Conservation (phyloP, 2,888 invertebrate species). For the Desoria tigrina region DNA sequence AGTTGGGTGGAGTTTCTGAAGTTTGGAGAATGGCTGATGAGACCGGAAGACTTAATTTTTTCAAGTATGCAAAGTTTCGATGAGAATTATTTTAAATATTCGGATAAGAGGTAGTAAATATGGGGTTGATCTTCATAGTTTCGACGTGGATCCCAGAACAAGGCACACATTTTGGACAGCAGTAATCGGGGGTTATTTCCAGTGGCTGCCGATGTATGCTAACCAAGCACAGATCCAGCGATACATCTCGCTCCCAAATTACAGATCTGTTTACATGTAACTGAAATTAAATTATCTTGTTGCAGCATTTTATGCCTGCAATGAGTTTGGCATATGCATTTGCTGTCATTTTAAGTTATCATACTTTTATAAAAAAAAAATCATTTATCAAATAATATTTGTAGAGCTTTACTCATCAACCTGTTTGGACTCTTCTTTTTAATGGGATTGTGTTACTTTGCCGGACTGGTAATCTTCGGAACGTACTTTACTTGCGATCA, state of each 20-base stretch:
- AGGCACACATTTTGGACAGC: slow-evolving; percentile 51
- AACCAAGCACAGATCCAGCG: slow-evolving; percentile 53
- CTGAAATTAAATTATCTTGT: neutral
- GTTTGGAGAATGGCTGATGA: slow-evolving; percentile 40
- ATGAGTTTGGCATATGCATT: slow-evolving; percentile 14
- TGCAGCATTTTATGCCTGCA: slow-evolving; percentile 24
- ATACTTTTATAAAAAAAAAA: too few species aligned
- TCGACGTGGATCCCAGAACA: slow-evolving; percentile 47
- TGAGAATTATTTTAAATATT: neutral
- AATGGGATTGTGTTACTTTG: slow-evolving; percentile 49
- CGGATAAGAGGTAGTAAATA: too few species aligned
- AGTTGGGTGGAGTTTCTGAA: slow-evolving; percentile 42
- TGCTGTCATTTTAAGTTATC: neutral
- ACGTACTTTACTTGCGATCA: slow-evolving; percentile 50
- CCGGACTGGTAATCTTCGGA: slow-evolving; percentile 51
- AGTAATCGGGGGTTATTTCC: slow-evolving; percentile 43
- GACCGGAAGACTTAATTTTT: slow-evolving; percentile 41
- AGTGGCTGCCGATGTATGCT: slow-evolving; percentile 51
- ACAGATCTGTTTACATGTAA: slow-evolving; percentile 46
- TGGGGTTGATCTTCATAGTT: too few species aligned
- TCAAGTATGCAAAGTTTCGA: slow-evolving; percentile 38
- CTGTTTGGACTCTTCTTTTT: slow-evolving; percentile 48
- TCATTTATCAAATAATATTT: slow-evolving; percentile 7
- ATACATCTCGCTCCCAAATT: slow-evolving; percentile 48
- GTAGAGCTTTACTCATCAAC: slow-evolving; percentile 50